These are phyloP conservation scores for Falco novaeseelandiae DNA, from an alignment of 2,797 vertebrate species.

Conservation along the genomic window DNA sequence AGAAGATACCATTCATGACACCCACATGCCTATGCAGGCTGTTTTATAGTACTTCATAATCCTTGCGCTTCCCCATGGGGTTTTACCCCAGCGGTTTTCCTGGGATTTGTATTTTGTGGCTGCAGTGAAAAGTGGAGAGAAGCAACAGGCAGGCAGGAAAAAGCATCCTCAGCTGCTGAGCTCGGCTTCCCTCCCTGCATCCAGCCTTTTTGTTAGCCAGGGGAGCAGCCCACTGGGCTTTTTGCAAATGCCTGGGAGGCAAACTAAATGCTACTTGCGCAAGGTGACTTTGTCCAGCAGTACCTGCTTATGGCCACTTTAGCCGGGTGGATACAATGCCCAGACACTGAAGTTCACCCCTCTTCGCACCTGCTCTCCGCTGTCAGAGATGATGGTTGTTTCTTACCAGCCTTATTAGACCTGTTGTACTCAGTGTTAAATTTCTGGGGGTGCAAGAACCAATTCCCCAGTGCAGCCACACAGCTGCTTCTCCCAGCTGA, in stretches of 20 bases:
- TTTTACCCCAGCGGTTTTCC: background rate
- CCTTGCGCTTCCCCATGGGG: rapidly evolving
- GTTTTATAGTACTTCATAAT: background rate
- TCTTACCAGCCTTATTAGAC: background rate
- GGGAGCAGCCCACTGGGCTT: background rate
- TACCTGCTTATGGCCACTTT: background rate
- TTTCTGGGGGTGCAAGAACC: background rate
- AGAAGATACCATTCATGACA: background rate
- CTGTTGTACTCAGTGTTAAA: background rate
- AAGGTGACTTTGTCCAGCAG: background rate
- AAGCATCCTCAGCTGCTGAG: background rate
- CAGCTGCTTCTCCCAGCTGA: background rate
- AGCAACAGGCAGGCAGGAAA: background rate
- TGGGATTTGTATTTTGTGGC: rapidly evolving
- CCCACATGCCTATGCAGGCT: background rate
- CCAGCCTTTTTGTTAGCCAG: background rate
- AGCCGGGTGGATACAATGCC: background rate
- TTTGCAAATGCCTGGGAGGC: background rate
- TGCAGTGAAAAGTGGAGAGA: background rate
- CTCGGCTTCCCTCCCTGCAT: background rate
- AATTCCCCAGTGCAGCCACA: background rate
- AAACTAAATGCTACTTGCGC: background rate
- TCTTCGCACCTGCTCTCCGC: background rate
- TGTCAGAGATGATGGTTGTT: background rate
- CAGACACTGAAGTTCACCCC: background rate